These are phyloP conservation scores for Trematocara macrostoma DNA, from an alignment of 2,113 vertebrate species.

Conservation along the genomic window DNA sequence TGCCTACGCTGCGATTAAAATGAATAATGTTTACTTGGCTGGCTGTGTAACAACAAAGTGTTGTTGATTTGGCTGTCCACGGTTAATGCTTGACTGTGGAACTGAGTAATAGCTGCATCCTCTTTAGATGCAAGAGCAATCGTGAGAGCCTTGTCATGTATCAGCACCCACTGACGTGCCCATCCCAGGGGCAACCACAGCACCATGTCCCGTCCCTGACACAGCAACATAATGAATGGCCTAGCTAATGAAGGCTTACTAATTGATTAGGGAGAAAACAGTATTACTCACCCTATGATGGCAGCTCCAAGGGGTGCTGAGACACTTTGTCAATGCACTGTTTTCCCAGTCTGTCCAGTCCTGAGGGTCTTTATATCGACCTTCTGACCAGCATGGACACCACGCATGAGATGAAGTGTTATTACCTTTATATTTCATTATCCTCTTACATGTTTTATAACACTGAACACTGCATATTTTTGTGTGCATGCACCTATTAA, in stretches of 20 bases:
- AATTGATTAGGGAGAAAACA: conserved; percentile 78
- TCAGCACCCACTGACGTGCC: conserved; percentile 36
- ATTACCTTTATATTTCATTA: conserved; percentile 46
- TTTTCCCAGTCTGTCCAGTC: conserved; percentile 34
- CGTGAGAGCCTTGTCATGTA: conserved; percentile 37
- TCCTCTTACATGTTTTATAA: conserved; percentile 22
- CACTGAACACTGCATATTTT: background rate
- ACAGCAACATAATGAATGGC: conserved; percentile 63
- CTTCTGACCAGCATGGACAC: conserved; percentile 22
- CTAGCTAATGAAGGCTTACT: conserved; percentile 68
- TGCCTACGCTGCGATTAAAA: conserved; percentile 8
- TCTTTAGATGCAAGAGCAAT: conserved; percentile 52
- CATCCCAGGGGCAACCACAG: conserved; percentile 47
- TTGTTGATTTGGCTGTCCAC: background rate
- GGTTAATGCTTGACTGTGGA: conserved; percentile 17
- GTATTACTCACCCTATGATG: conserved; percentile 69
- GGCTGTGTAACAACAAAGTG: conserved; percentile 17
- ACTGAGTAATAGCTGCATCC: conserved; percentile 30
- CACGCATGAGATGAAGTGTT: background rate
- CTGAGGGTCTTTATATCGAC: conserved; percentile 36
- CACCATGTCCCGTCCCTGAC: conserved; percentile 48
- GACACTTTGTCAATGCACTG: conserved; percentile 70
- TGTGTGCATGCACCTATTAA: conserved; percentile 21
- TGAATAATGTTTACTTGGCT: conserved; percentile 33
- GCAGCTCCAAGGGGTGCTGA: conserved; percentile 50